phyloP scores from a whole-genome alignment of 2,113 vertebrate species.

The Brachirus orientalis region DNA sequence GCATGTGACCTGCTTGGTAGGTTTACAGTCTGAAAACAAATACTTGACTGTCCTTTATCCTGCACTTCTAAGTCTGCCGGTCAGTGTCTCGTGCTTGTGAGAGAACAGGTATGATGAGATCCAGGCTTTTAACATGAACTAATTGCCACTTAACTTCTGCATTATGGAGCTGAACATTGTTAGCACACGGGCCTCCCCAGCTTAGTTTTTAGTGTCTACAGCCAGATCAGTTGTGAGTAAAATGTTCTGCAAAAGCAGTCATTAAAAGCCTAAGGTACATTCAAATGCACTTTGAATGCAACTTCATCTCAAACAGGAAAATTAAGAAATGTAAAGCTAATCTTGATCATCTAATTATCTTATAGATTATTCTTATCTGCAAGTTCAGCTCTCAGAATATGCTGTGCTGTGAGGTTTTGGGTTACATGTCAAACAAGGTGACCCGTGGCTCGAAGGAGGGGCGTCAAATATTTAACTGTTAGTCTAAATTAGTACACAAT shows the following conservation, averaged over 20 bases:
- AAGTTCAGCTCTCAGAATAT: constrained; percentile 12
- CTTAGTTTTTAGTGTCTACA: constrained; percentile 1
- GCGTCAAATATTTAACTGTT: constrained; percentile 62
- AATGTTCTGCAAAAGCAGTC: neutral
- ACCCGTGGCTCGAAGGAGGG: constrained; percentile 41
- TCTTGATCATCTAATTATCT: constrained; percentile 34
- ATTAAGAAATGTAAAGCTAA: constrained; percentile 30
- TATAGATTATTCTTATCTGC: constrained; percentile 9
- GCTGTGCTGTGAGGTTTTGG: constrained; percentile 27
- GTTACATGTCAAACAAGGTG: constrained; percentile 44
- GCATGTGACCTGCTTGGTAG: constrained; percentile 1
- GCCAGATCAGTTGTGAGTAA: constrained; percentile 30
- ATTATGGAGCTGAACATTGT: constrained; percentile 1
- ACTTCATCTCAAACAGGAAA: constrained; percentile 18
- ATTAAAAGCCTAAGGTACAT: constrained; percentile 38
- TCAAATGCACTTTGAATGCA: constrained; percentile 22
- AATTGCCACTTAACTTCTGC: constrained; percentile 11
- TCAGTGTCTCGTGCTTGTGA: constrained; percentile 48
- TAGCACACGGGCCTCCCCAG: constrained; percentile 2
- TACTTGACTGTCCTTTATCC: constrained; percentile 13
- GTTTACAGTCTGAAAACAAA: neutral
- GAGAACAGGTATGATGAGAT: constrained; percentile 69
- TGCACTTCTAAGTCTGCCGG: constrained; percentile 31
- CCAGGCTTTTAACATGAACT: constrained; percentile 47
- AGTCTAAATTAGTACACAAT: constrained; percentile 30